These are phyloP conservation scores for Ooceraea biroi DNA, from an alignment of 1,140 invertebrate species.

Conservation along the genomic window DNA sequence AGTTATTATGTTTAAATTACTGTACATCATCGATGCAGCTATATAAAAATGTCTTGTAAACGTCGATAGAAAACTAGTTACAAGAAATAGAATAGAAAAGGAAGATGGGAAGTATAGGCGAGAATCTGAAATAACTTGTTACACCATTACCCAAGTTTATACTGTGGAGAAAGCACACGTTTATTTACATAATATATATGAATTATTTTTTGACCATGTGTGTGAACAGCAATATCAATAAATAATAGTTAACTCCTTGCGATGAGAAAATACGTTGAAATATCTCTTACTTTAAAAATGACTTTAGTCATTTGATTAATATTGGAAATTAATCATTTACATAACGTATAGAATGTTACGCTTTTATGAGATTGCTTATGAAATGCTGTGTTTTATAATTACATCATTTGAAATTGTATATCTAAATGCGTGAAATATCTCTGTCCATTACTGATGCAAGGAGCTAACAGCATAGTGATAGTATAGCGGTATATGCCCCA, in stretches of 20 bases:
- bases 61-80: slow-evolving; percentile 47
- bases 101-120: slow-evolving; percentile 47
- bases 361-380: not conserved
- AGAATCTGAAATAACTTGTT: slow-evolving; percentile 70
- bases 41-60: slow-evolving; percentile 3
- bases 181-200: slow-evolving; percentile 84
- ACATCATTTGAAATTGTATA: not conserved
- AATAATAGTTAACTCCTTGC: slow-evolving; percentile 52
- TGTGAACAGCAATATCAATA: slow-evolving; percentile 35
- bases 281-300: slow-evolving; percentile 25
- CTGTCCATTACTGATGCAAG: not conserved
- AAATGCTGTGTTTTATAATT: not conserved
- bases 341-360: not conserved
- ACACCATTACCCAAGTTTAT: slow-evolving; percentile 79
- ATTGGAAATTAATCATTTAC: slow-evolving; percentile 21
- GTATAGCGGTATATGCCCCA: slow-evolving; percentile 10
- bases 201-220: slow-evolving; percentile 69
- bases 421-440: slow-evolving; percentile 17
- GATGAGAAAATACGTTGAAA: slow-evolving; percentile 24
- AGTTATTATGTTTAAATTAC: slow-evolving; percentile 2
- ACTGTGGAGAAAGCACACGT: slow-evolving; percentile 83
- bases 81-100: slow-evolving; percentile 44
- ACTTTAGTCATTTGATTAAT: not conserved
- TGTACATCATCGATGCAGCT: not conserved
- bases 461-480: slow-evolving; percentile 28